phyloP scores from a whole-genome alignment of 2,113 vertebrate genomes.

The Chaenocephalus aceratus region DNA sequence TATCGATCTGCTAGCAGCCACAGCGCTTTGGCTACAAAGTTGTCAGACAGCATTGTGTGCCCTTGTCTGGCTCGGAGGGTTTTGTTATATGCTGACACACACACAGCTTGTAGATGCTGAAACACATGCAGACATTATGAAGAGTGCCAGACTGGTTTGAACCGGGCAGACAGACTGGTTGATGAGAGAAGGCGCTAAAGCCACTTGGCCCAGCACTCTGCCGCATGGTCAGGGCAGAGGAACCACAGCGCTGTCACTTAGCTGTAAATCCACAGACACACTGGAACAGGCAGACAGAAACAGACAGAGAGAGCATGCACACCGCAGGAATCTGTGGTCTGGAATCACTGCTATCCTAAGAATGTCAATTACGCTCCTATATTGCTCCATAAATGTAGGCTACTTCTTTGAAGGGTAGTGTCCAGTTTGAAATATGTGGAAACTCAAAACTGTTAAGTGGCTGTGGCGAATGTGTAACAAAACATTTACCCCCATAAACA shows the following conservation, averaged over 20 bases:
- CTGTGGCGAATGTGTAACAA: constrained; percentile 66
- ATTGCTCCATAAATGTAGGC: constrained; percentile 54
- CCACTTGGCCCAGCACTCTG: constrained; percentile 71
- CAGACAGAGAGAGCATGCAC: constrained; percentile 68
- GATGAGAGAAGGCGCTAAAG: constrained; percentile 77
- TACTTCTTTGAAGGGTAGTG: constrained; percentile 50
- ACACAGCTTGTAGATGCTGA: constrained; percentile 27
- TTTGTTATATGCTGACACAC: constrained; percentile 32
- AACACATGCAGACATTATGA: constrained; percentile 44
- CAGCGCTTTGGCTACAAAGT: constrained; percentile 33
- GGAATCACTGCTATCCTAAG: constrained; percentile 76
- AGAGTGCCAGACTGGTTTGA: constrained; percentile 63
- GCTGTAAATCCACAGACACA: constrained; percentile 72
- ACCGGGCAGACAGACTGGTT: constrained; percentile 67
- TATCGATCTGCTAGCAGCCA: constrained; percentile 53
- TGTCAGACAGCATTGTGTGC: constrained; percentile 28
- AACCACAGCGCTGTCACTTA: constrained; percentile 74
- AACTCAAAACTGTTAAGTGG: constrained; percentile 53
- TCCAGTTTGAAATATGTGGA: constrained; percentile 57
- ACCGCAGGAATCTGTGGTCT: constrained; percentile 84
- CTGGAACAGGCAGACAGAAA: constrained; percentile 69
- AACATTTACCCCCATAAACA: constrained; percentile 65
- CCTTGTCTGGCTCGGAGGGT: constrained; percentile 27
- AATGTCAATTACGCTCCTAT: constrained; percentile 75
- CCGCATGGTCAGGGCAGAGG: constrained; percentile 69